phyloP scores from a whole-genome alignment of 2,888 invertebrate genomes.

The Megalurothrips usitatus region DNA sequence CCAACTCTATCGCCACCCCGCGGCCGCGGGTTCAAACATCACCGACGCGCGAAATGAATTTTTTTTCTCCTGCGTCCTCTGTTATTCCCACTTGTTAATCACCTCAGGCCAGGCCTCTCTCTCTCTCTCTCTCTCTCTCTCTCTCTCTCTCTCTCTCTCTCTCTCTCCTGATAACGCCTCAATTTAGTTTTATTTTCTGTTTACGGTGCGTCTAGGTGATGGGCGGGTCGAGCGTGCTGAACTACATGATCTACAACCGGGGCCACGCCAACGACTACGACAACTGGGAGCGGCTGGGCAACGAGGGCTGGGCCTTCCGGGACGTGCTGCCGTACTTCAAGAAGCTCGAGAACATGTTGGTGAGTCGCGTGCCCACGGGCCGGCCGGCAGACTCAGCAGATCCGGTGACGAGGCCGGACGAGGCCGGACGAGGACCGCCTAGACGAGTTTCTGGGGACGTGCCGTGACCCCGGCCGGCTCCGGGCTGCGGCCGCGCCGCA shows the following conservation, averaged over 20 bases:
- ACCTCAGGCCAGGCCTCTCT: too few species aligned
- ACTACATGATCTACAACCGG: constrained; percentile 87
- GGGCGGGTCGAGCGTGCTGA: constrained; percentile 81
- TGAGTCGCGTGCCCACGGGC: constrained; percentile 49
- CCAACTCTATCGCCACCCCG: too few species aligned
- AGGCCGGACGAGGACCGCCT: too few species aligned
- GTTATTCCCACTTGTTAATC: not conserved
- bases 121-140: not conserved
- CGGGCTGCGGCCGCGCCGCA: too few species aligned
- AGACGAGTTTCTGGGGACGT: too few species aligned
- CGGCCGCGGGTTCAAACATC: too few species aligned
- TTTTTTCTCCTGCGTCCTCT: not conserved
- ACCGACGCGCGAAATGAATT: not conserved
- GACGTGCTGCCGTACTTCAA: constrained; percentile 83
- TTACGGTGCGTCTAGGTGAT: constrained; percentile 55
- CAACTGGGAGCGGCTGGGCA: constrained; percentile 80
- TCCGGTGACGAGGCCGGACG: too few species aligned
- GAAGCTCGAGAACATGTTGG: constrained; percentile 76
- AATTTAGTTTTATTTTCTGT: not conserved
- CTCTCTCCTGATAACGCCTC: not conserved
- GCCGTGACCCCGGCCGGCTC: too few species aligned
- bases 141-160: not conserved
- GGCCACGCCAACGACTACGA: constrained; percentile 82
- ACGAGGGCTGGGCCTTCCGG: constrained; percentile 82
- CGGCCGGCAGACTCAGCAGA: too few species aligned